phyloP scores from a whole-genome alignment of 2,888 invertebrate species.

The Tipula confusa region DNA sequence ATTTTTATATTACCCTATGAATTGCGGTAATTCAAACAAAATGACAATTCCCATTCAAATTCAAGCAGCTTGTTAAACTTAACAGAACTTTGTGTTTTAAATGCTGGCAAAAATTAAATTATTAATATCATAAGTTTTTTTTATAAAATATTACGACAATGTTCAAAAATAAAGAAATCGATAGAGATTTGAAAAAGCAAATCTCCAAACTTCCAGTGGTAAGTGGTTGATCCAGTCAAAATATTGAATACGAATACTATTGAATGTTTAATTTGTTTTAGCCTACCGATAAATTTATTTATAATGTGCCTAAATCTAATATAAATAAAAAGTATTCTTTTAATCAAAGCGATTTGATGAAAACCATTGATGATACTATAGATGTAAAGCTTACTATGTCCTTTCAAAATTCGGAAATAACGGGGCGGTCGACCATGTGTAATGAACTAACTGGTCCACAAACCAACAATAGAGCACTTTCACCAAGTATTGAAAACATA shows the following conservation, averaged over 20 bases:
- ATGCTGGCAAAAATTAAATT: neutral
- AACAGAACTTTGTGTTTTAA: neutral
- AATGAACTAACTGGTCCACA: neutral
- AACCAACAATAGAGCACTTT: slow-evolving; percentile 29
- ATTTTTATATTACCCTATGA: neutral
- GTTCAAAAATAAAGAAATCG: neutral
- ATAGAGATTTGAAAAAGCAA: neutral
- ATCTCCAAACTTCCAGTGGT: neutral
- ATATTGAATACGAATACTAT: no score
- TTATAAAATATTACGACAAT: neutral
- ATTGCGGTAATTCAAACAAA: neutral
- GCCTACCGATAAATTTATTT: neutral
- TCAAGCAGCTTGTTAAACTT: neutral
- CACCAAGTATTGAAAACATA: slow-evolving; percentile 45
- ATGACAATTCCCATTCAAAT: neutral
- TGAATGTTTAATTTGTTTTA: neutral
- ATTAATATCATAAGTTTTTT: neutral
- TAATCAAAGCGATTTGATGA: neutral
- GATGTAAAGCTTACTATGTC: slow-evolving; percentile 38
- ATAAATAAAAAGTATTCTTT: neutral
- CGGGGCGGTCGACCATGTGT: slow-evolving; percentile 46
- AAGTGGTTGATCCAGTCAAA: neutral
- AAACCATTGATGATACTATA: neutral
- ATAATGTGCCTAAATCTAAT: neutral
- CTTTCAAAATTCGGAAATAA: slow-evolving; percentile 47